A percentile compares a stretch with the other conserved stretches of the same genome.
phyloP scores from a whole-genome alignment of 1,140 invertebrate genomes.

The Procambarus virginalis region DNA sequence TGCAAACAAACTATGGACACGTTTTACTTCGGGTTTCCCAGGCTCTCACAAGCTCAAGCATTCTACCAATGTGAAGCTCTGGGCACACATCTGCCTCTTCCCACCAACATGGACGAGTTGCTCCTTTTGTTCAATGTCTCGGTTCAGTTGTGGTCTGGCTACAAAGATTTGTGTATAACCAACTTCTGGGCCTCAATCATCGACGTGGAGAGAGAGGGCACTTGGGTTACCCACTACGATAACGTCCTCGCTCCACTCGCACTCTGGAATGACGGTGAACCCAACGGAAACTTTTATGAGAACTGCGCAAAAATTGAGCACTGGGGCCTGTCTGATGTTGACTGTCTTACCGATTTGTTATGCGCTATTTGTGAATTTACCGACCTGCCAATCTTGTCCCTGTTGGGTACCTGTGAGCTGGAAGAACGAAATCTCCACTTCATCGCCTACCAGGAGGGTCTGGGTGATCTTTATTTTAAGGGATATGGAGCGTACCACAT shows the following conservation, averaged over 20 bases:
- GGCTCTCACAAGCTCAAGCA: not conserved
- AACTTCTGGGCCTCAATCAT: constrained; percentile 40
- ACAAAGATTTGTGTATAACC: not conserved
- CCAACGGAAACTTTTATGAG: constrained; percentile 62
- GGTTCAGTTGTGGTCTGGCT: not conserved
- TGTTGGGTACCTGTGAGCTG: constrained; percentile 62
- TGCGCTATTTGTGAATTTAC: constrained; percentile 62
- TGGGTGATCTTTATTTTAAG: constrained; percentile 48
- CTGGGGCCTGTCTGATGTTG: constrained; percentile 54
- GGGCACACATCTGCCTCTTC: constrained; percentile 40
- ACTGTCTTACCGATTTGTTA: constrained; percentile 25
- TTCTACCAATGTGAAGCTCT: constrained; percentile 52
- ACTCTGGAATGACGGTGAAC: constrained; percentile 58
- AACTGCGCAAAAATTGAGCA: constrained; percentile 40
- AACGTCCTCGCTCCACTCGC: not conserved
- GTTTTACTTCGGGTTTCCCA: constrained; percentile 38
- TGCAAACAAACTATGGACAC: constrained; percentile 5
- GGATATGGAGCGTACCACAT: constrained; percentile 48
- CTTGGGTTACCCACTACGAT: constrained; percentile 53
- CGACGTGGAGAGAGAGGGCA: constrained; percentile 43
- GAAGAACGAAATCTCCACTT: constrained; percentile 62
- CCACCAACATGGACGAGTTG: constrained; percentile 9
- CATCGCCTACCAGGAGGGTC: constrained; percentile 49
- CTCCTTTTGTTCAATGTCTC: not conserved
- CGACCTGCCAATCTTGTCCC: constrained; percentile 35